These are phyloP conservation scores for Tinea pellionella DNA, from an alignment of 2,888 invertebrate species.

Conservation along the genomic window DNA sequence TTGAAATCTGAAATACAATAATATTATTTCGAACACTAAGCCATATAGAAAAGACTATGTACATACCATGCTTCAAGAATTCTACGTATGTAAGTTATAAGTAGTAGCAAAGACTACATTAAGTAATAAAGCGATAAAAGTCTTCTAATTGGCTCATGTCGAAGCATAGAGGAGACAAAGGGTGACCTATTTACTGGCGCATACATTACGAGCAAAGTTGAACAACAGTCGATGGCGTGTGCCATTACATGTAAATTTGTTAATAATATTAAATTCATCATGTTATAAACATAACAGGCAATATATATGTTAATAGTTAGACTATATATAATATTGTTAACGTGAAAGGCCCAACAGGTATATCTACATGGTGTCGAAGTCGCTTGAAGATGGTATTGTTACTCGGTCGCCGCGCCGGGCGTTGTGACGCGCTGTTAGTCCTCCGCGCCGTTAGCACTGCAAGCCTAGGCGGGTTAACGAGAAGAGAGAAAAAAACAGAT, in stretches of 20 bases:
- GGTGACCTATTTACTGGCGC: neutral
- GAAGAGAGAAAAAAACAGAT: constrained; percentile 78
- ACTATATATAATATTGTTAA: constrained; percentile 67
- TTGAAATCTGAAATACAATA: neutral
- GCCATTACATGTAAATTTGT: constrained; percentile 56
- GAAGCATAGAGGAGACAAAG: neutral
- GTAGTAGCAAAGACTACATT: neutral
- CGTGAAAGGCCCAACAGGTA: constrained; percentile 68
- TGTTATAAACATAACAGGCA: constrained; percentile 71
- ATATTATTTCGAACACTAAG: neutral
- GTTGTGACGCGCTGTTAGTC: constrained; percentile 60
- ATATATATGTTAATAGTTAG: constrained; percentile 70
- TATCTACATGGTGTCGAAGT: constrained; percentile 68
- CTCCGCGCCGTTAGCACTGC: constrained; percentile 79
- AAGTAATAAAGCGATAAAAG: neutral
- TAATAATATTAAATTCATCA: constrained; percentile 57
- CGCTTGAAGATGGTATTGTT: constrained; percentile 55
- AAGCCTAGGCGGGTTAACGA: constrained; percentile 81
- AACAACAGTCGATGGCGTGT: constrained; percentile 68
- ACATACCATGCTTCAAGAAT: neutral
- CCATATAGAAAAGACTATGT: neutral
- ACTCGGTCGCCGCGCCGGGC: constrained; percentile 31
- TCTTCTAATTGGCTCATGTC: neutral
- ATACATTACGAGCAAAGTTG: neutral
- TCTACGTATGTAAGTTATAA: neutral